These are phyloP conservation scores for Cynodonichthys magdalenae DNA, from an alignment of 2,797 vertebrate species.

Conservation along the genomic window DNA sequence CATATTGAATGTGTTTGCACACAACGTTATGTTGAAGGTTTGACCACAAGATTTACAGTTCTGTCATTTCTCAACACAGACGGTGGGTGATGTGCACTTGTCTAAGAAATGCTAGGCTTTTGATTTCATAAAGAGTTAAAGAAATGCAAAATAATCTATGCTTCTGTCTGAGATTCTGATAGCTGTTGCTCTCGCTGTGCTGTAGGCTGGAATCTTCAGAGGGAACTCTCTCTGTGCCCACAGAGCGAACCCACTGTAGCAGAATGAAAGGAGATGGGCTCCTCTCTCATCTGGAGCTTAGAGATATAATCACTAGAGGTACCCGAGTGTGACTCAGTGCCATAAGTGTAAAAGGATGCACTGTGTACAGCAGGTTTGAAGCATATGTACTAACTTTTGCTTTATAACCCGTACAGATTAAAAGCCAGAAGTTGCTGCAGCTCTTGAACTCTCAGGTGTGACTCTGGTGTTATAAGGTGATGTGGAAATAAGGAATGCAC, in stretches of 20 bases:
- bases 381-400: neutral
- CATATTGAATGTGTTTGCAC: no score
- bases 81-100: no score
- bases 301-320: constrained; percentile 53
- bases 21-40: no score
- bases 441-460: constrained; percentile 6
- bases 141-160: constrained; percentile 9
- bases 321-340: constrained; percentile 52
- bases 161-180: constrained; percentile 28
- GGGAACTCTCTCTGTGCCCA: constrained; percentile 30
- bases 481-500: constrained; percentile 38
- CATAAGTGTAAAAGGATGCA: constrained; percentile 32
- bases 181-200: constrained; percentile 14
- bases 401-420: neutral
- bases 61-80: no score
- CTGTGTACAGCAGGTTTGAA: constrained; percentile 39
- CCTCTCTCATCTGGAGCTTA: constrained; percentile 33
- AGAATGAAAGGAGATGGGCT: constrained; percentile 39
- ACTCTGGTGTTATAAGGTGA: constrained; percentile 30
- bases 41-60: no score
- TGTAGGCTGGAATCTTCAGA: constrained; percentile 19
- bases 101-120: no score
- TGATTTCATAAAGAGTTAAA: neutral
- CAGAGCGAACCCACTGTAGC: constrained; percentile 29
- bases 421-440: neutral